These are phyloP conservation scores for Ceriagrion tenellum DNA, from an alignment of 2,888 invertebrate genomes.

Conservation along the genomic window DNA sequence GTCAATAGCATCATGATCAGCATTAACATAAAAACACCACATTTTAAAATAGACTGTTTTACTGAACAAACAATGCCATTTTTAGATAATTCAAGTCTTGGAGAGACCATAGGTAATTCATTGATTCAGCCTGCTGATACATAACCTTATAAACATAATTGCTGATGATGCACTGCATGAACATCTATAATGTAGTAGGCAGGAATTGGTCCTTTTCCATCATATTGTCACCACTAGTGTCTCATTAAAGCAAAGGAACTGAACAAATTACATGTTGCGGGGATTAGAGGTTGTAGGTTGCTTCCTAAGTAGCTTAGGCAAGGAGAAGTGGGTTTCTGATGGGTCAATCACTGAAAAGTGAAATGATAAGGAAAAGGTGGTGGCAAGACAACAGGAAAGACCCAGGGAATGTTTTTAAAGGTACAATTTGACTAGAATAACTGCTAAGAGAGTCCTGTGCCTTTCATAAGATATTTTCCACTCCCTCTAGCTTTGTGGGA, in stretches of 20 bases:
- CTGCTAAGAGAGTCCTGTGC: neutral
- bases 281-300: neutral
- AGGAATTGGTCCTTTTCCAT: neutral
- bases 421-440: neutral
- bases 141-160: neutral
- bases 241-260: neutral
- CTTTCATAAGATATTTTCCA: neutral
- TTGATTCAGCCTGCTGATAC: neutral
- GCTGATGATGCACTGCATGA: neutral
- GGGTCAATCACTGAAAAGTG: neutral
- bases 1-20: neutral
- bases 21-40: neutral
- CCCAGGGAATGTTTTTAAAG: slow-evolving; percentile 17
- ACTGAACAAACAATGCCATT: neutral
- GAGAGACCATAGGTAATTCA: neutral
- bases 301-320: neutral
- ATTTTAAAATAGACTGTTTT: neutral
- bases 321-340: neutral
- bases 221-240: neutral
- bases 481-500: neutral
- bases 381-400: neutral
- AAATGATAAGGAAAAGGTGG: neutral
- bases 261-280: neutral
- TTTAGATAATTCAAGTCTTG: neutral
- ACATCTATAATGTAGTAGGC: neutral